Base-by-base conservation (phyloP, 2,113 vertebrate genomes). In the Cariama cristata region DNA sequence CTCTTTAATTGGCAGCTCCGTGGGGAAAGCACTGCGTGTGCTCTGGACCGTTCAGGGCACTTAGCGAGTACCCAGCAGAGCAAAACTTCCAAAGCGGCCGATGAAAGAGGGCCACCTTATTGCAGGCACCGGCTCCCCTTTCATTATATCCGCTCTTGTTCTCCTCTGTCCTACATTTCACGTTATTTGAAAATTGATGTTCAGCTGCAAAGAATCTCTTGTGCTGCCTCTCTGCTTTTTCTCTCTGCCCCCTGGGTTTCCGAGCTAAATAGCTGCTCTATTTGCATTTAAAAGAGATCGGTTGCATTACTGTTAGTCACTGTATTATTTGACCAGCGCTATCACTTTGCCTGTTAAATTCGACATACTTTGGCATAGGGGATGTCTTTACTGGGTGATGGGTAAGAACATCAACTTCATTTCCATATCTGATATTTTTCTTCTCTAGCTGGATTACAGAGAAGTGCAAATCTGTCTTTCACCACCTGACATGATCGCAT, bases 111-210 rank as follows among this genome's bases (percentile, higher is more conserved):
- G 52, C 69, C 69, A 35, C 80, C 49, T 79, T 33, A 1, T 28
- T 49, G 72, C 73, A n/a, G 75, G 69, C 68, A 16, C 38, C 18
- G 11, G 75, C 72, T 86, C 76, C 86, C n/a, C 73, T 91, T 88
- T 91, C 91, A 63, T 91, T 26, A 9, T 8, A 66, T 4, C 88
- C 11, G 0, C 52, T 26, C 77, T 40, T 33, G 16, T 63, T 73
- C 72, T 52, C n/a, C 80, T 49, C 93, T 27, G 83, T 17, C 91
- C 96, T 62, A 84, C 91, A n/a, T 91, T 84, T 56, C 28, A 5
- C 47, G 1, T 38, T 33, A 53, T 91, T 81, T 30, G 64, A 47
- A 88, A 83, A 68, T 53, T 44, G 50, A 64, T 53, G 67, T 66
- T 91, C 24, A 6, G 75, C 88, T 75, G 19, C 45, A 64, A 14